Conservation (phyloP, 2,888 invertebrate species). For the Limnephilus lunatus region DNA sequence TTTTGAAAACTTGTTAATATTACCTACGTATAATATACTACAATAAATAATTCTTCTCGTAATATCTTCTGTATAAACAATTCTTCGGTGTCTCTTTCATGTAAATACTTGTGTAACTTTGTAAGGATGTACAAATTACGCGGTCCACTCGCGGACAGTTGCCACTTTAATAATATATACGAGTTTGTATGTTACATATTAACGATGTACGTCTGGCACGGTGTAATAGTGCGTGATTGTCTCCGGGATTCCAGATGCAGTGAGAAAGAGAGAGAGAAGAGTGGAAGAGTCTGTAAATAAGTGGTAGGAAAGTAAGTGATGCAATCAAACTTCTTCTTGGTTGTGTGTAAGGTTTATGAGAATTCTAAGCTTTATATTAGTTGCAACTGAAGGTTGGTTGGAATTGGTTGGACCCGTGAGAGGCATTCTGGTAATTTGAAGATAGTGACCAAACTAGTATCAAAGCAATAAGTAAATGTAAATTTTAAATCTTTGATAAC, state of each 20-base stretch:
- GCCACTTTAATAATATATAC: background rate
- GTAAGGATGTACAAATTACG: constrained; percentile 45
- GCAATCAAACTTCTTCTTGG: constrained; percentile 8
- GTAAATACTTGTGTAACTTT: constrained; percentile 30
- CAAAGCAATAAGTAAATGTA: constrained; percentile 61
- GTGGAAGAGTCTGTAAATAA: background rate
- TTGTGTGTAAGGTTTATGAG: background rate
- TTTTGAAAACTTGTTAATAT: constrained; percentile 55
- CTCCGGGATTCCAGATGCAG: background rate
- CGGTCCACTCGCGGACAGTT: constrained; percentile 7
- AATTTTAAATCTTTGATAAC: constrained; percentile 49
- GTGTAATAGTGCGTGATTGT: background rate
- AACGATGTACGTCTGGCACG: background rate
- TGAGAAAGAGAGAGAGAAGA: background rate
- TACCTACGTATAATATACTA: constrained; percentile 16
- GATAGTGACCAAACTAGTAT: constrained; percentile 61
- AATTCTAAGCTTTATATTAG: background rate
- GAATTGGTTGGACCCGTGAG: background rate
- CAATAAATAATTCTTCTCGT: constrained; percentile 32
- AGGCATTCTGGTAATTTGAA: constrained; percentile 46
- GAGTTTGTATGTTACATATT: background rate
- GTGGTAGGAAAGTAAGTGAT: background rate
- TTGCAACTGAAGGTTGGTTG: background rate
- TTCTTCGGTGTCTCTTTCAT: constrained; percentile 40
- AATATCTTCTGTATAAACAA: constrained; percentile 51